These are phyloP conservation scores for Sinonovacula constricta DNA, from an alignment of 1,140 invertebrate species.

Conservation along the genomic window DNA sequence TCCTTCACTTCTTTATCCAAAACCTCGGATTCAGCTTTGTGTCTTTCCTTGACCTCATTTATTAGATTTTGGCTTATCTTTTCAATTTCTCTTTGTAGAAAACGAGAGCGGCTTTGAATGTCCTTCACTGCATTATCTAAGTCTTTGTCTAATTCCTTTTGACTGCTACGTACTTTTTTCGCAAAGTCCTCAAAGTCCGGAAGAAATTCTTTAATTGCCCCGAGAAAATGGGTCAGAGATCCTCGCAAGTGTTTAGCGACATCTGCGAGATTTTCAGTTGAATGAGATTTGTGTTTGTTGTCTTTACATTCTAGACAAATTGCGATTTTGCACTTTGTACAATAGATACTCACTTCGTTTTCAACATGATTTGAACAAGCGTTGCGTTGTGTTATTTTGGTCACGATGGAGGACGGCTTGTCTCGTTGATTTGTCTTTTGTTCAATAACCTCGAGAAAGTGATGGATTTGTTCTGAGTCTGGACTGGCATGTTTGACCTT, in stretches of 20 bases:
- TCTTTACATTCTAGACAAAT: constrained; percentile 61
- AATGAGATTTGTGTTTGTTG: constrained; percentile 57
- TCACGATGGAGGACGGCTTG: constrained; percentile 5
- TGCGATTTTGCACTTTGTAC: constrained; percentile 57
- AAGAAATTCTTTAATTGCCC: constrained; percentile 61
- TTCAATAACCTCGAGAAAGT: constrained; percentile 39
- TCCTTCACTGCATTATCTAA: constrained; percentile 53
- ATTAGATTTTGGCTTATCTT: constrained; percentile 56
- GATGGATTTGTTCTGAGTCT: constrained; percentile 41
- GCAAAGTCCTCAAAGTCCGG: constrained; percentile 58
- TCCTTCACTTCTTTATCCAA: constrained; percentile 55
- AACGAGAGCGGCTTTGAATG: constrained; percentile 51
- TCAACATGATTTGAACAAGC: constrained; percentile 56
- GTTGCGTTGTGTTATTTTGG: constrained; percentile 52
- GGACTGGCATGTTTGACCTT: constrained; percentile 27
- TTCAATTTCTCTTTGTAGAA: constrained; percentile 59
- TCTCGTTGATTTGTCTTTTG: neutral
- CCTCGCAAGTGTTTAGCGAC: constrained; percentile 54
- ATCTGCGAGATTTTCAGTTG: constrained; percentile 53
- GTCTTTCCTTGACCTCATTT: constrained; percentile 49
- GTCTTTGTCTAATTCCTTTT: constrained; percentile 53
- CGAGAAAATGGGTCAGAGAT: constrained; percentile 56
- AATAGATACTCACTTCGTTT: constrained; percentile 55
- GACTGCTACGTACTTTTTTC: constrained; percentile 48
- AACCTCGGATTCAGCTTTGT: constrained; percentile 50